Conservation (phyloP, 2,888 invertebrate species). For the Latrodectus elegans region DNA sequence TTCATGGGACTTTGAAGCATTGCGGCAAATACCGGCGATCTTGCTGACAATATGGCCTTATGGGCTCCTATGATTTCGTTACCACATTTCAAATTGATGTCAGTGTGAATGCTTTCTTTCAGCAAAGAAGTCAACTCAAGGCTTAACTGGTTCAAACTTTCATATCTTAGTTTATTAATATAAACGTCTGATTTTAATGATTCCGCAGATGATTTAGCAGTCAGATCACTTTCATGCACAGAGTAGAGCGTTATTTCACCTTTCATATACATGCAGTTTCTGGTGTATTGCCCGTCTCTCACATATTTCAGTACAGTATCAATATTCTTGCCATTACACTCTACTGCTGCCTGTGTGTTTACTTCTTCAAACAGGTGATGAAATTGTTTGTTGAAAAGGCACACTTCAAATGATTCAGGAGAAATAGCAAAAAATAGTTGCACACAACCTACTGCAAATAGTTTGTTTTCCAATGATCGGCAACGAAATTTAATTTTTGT, state of each 20-base stretch:
- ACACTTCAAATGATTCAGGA: neutral
- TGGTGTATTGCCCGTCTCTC: neutral
- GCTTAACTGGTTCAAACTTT: neutral
- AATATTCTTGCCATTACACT: neutral
- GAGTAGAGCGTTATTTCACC: neutral
- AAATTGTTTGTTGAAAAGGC: neutral
- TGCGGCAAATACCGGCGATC: conserved; percentile 10
- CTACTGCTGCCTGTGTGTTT: neutral
- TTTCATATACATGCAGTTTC: neutral
- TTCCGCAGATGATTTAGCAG: neutral
- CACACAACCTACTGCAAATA: neutral
- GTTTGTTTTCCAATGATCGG: neutral
- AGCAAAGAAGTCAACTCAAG: neutral
- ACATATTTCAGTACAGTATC: neutral
- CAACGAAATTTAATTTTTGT: neutral
- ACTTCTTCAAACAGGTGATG: neutral
- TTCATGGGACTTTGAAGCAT: conserved; percentile 9
- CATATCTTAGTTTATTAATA: neutral
- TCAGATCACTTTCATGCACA: neutral
- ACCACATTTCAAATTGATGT: neutral
- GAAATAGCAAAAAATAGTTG: neutral
- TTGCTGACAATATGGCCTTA: conserved; percentile 2
- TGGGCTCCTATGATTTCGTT: neutral
- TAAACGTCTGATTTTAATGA: neutral
- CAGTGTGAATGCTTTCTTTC: neutral